phyloP scores from a whole-genome alignment of 2,888 invertebrate genomes.

The Apamea epomidion region DNA sequence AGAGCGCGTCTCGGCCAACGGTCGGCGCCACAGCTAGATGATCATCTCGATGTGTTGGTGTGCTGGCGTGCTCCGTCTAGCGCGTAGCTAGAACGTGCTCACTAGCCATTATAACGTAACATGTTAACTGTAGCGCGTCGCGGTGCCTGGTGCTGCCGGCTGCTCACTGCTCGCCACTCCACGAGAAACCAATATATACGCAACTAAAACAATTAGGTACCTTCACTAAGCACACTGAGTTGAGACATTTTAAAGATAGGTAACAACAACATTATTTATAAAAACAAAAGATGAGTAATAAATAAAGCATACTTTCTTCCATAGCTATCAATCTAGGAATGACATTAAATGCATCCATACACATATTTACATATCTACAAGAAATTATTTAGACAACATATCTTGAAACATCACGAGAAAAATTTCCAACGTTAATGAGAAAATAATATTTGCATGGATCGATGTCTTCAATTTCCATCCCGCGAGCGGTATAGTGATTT shows the following conservation, averaged over 20 bases:
- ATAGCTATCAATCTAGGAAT: constrained; percentile 15
- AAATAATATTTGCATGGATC: constrained; percentile 61
- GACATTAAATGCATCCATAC: constrained; percentile 1
- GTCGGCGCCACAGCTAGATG: constrained; percentile 68
- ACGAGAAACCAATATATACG: constrained; percentile 52
- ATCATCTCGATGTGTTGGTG: constrained; percentile 66
- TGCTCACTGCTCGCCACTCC: constrained; percentile 48
- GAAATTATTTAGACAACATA: constrained; percentile 36
- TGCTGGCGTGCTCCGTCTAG: constrained; percentile 69
- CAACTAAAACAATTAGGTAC: constrained; percentile 47
- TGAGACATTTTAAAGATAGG: constrained; percentile 20
- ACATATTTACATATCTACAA: constrained; percentile 29
- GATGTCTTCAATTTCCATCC: constrained; percentile 56
- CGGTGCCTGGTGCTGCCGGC: constrained; percentile 73
- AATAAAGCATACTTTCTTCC: constrained; percentile 31
- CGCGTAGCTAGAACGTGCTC: constrained; percentile 73
- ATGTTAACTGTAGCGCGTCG: constrained; percentile 81
- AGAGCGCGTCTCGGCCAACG: constrained; percentile 57
- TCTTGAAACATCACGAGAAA: constrained; percentile 41
- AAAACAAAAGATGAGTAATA: constrained; percentile 19
- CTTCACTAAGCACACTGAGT: constrained; percentile 17
- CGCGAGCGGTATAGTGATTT: constrained; percentile 51
- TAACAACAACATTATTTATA: constrained; percentile 6
- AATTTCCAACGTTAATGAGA: constrained; percentile 56
- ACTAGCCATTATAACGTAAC: constrained; percentile 76